A percentile compares a stretch with the other conserved stretches of the same genome.
Conservation (phyloP, 2,888 invertebrate species). For the Diaperis boleti region DNA sequence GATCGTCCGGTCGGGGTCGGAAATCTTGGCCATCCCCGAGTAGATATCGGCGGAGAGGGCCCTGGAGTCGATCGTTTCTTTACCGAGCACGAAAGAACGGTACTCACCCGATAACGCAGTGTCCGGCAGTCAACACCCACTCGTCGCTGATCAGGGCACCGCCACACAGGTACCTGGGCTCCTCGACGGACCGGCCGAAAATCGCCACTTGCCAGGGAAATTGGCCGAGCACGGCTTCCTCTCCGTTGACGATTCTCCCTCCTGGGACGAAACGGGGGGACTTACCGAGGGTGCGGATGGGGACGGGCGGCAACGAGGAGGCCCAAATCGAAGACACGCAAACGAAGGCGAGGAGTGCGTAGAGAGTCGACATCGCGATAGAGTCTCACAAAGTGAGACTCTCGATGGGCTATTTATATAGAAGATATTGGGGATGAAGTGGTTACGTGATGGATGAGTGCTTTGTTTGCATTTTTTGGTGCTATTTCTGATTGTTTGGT, state of each 20-base stretch:
- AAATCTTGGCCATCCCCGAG: not conserved
- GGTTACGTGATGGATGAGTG: no score
- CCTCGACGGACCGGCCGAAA: not conserved
- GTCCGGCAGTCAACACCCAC: slow-evolving; percentile 31
- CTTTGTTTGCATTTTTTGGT: no score
- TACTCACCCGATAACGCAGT: slow-evolving; percentile 29
- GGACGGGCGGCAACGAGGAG: not conserved
- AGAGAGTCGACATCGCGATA: not conserved
- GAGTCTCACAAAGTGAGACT: no score
- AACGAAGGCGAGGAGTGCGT: not conserved
- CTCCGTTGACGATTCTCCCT: slow-evolving; percentile 19
- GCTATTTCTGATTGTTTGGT: no score
- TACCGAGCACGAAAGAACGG: not conserved
- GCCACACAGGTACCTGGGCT: slow-evolving; percentile 16
- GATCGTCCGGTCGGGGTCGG: not conserved
- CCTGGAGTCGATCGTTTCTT: not conserved
- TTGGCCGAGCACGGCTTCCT: slow-evolving; percentile 15
- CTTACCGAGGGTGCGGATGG: not conserved
- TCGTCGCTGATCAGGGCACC: slow-evolving; percentile 25
- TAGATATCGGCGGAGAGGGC: slow-evolving; percentile 14
- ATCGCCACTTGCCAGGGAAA: slow-evolving; percentile 34
- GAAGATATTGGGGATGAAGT: no score
- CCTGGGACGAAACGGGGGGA: not conserved
- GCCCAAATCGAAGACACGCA: not conserved
- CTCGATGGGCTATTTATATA: no score